These are phyloP conservation scores for Herminia tarsipennalis DNA, from an alignment of 2,888 invertebrate species.

Conservation along the genomic window DNA sequence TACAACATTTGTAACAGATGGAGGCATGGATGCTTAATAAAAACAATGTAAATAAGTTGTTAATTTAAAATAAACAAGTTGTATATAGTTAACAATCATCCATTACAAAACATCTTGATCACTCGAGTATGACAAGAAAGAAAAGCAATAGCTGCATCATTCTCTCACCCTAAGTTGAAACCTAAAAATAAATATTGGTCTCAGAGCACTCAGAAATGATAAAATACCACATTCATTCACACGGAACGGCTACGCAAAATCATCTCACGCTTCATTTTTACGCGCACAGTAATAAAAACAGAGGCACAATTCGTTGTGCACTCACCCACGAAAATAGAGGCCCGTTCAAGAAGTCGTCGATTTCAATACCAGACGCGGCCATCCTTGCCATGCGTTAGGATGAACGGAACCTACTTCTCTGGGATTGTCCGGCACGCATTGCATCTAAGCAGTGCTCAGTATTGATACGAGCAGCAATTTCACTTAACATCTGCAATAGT, in stretches of 20 bases:
- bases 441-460: conserved; percentile 61
- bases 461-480: conserved; percentile 51
- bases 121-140: conserved; percentile 43
- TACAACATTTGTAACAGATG: conserved; percentile 31
- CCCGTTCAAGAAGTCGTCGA: conserved; percentile 93
- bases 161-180: conserved; percentile 4
- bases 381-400: conserved; percentile 78
- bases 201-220: conserved; percentile 10
- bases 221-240: conserved; percentile 50
- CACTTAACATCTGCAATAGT: conserved; percentile 67
- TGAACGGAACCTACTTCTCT: conserved; percentile 64
- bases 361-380: conserved; percentile 89
- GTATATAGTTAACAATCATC: conserved; percentile 16
- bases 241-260: conserved; percentile 63
- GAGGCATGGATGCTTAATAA: conserved; percentile 4
- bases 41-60: neutral
- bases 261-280: conserved; percentile 67
- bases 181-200: conserved; percentile 22
- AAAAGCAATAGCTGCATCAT: conserved; percentile 11
- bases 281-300: conserved; percentile 61
- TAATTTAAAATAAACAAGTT: neutral
- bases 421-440: conserved; percentile 65
- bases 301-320: conserved; percentile 74
- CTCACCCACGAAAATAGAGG: conserved; percentile 95
- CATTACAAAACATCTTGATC: conserved; percentile 40